Evolutionary conservation across 1,140 invertebrate genomes (phyloP).

Genomic region (Yoshiicerus persimilis): DNA sequence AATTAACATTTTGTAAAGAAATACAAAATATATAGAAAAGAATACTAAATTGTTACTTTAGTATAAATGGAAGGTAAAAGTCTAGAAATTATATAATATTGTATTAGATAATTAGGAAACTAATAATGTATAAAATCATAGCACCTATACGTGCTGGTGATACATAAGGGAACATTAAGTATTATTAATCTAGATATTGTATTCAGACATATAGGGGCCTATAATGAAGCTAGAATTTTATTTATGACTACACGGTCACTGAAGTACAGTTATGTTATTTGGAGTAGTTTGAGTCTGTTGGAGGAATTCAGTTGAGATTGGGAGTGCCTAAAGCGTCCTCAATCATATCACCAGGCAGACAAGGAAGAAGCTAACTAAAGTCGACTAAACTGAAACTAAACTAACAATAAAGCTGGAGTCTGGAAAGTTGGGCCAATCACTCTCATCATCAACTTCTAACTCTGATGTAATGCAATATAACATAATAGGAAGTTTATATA

Average conservation of each 20-base stretch:
- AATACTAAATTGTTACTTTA: too few species aligned
- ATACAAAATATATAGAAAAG: too few species aligned
- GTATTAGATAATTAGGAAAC: too few species aligned
- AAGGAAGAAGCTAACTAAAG: neutral
- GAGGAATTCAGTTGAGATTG: neutral
- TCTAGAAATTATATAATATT: too few species aligned
- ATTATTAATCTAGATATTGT: neutral
- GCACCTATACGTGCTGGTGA: too few species aligned
- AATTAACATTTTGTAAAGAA: too few species aligned
- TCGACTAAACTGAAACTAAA: constrained; percentile 2
- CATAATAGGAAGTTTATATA: neutral
- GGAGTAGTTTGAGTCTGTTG: neutral
- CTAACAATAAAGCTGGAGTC: constrained; percentile 4
- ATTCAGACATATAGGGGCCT: neutral
- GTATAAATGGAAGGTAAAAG: too few species aligned
- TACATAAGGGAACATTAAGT: neutral
- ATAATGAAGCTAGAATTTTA: neutral
- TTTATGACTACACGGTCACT: neutral
- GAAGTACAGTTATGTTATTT: neutral
- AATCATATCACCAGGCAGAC: neutral
- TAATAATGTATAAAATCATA: too few species aligned
- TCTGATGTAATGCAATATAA: constrained; percentile 7
- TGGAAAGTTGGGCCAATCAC: constrained; percentile 9
- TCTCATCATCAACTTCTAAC: constrained; percentile 12
- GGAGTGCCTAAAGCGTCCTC: neutral